These are phyloP conservation scores for Nannoperca obscura DNA, from an alignment of 2,797 vertebrate species.

Conservation along the genomic window DNA sequence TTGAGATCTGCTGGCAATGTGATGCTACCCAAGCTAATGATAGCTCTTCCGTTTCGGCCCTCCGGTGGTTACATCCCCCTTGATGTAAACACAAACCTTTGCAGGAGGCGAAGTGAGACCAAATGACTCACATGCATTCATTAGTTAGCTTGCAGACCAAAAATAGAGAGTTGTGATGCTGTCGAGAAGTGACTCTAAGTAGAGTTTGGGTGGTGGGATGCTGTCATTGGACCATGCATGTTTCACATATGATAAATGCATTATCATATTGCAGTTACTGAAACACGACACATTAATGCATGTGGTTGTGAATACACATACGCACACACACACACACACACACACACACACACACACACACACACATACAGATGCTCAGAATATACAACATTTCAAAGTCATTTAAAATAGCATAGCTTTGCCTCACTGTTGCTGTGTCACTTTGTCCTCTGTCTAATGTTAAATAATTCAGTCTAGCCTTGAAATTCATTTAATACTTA, in stretches of 20 bases:
- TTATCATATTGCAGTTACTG: not conserved
- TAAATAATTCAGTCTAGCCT: conserved; percentile 36
- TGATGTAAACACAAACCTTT: conserved; percentile 54
- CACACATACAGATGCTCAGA: not conserved
- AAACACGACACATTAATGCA: not conserved
- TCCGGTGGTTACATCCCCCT: conserved; percentile 25
- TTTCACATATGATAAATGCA: conserved; percentile 7
- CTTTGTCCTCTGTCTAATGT: conserved; percentile 9
- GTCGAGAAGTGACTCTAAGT: conserved; percentile 49
- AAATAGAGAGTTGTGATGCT: conserved; percentile 64
- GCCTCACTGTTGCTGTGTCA: not conserved
- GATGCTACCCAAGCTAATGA: conserved; percentile 21
- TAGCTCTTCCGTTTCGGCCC: conserved; percentile 12
- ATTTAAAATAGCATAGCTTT: not conserved
- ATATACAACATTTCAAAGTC: not conserved
- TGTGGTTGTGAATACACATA: not conserved
- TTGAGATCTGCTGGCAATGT: conserved; percentile 2
- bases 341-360: not conserved
- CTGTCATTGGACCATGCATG: not conserved
- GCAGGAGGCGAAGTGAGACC: conserved; percentile 50
- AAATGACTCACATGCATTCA: conserved; percentile 60
- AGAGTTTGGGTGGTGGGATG: conserved; percentile 36
- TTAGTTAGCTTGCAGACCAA: conserved; percentile 51
- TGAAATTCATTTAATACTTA: conserved; percentile 66
- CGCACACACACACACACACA: not conserved